Base-by-base conservation (phyloP, 1,140 invertebrate species). In the Pteromalus puparum region DNA sequence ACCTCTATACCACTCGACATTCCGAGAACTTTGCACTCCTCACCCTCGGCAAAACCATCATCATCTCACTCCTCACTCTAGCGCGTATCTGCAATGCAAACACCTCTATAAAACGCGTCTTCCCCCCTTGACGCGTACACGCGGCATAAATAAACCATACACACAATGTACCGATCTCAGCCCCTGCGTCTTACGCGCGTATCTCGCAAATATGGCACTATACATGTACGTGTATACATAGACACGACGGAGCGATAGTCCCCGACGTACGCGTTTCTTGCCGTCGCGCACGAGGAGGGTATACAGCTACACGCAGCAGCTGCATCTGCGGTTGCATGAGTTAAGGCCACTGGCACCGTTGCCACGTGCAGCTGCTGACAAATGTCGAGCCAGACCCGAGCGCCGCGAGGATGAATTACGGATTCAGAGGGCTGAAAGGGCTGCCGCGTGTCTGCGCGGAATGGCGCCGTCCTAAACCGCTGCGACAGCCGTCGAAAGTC, bases 311-410 rank as follows among this genome's bases (percentile, higher is more conserved):
- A 81, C 70, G 26, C 28, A 34, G 53, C 81, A 82, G 72, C 81
- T 83, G 75, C 75, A 72, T 70, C 67, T 67, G 82, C 53, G 82
- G 82, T 83, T 30, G 61, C 24, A 65, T 83, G 75, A 68, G 38
- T 84, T 84, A 79, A 84, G 46, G 48, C 9, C 6, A 21, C 48
- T n/a, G 53, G 48, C 48, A 21, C 53, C 61, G 82, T 21, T 24
- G 82, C 68, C 82, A 83, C 30, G 26, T 70, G 82, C 82, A 83
- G 65, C 38, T 83, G 82, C 74, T 77, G 73, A 83, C 82, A 78
- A 83, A 83, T 83, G 74, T 83, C 30, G 73, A 15, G 21, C 53
- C 72, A 1, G 34, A 1, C 34, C 26, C 81, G 42, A n/a, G n/a
- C n/a, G n/a, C n/a, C n/a, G n/a, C n/a, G n/a, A 7, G 38, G 61